These are phyloP conservation scores for Anoplius nigerrimus DNA, from an alignment of 2,888 invertebrate genomes.

Conservation along the genomic window DNA sequence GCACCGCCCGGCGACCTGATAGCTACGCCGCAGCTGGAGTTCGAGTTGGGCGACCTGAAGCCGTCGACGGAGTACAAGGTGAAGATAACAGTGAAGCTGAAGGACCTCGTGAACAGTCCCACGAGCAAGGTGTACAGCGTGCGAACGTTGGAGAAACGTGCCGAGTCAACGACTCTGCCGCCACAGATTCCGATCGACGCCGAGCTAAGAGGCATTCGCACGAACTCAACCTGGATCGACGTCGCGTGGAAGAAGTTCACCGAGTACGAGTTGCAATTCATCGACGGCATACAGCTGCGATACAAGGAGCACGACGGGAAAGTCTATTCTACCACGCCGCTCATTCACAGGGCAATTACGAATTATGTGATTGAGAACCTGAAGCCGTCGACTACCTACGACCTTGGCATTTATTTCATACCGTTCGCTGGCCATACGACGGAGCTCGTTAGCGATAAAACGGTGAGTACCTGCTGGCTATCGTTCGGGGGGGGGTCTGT, in stretches of 20 bases:
- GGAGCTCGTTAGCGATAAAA: conserved; percentile 84
- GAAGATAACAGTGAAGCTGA: conserved; percentile 86
- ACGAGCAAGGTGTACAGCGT: conserved; percentile 87
- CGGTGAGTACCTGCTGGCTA: conserved; percentile 74
- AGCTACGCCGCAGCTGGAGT: conserved; percentile 90
- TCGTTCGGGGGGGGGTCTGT: not conserved
- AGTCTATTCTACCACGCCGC: conserved; percentile 88
- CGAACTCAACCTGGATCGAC: conserved; percentile 86
- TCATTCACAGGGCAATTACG: conserved; percentile 88
- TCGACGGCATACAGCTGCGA: conserved; percentile 91
- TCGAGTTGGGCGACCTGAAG: conserved; percentile 85
- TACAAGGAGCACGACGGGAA: conserved; percentile 89
- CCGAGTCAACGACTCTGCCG: conserved; percentile 77
- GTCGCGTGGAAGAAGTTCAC: conserved; percentile 89
- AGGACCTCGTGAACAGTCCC: conserved; percentile 86
- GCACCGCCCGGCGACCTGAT: conserved; percentile 91
- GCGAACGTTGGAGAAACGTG: conserved; percentile 79
- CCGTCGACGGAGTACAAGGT: conserved; percentile 89
- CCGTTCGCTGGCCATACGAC: conserved; percentile 88
- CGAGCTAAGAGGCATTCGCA: conserved; percentile 83
- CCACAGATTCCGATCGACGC: conserved; percentile 84
- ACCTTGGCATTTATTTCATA: conserved; percentile 88
- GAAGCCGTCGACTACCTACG: conserved; percentile 86
- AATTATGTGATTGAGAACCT: conserved; percentile 86
- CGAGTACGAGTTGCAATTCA: conserved; percentile 87